These are phyloP conservation scores for Tenthredo mesomela DNA, from an alignment of 2,888 invertebrate genomes.

Conservation along the genomic window DNA sequence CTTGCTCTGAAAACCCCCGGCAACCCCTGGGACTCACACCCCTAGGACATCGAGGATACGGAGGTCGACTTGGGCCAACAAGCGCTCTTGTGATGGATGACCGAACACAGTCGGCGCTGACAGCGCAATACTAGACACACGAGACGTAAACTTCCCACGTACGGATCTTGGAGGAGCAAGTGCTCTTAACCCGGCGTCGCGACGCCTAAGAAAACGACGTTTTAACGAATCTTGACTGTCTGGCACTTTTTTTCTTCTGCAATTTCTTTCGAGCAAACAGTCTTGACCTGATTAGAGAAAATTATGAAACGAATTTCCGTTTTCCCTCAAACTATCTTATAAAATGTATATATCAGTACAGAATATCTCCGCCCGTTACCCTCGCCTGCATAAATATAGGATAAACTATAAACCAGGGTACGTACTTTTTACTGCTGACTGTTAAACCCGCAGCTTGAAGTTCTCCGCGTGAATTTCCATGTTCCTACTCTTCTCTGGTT, in stretches of 20 bases:
- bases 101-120: constrained; percentile 67
- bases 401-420: background rate
- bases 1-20: constrained; percentile 18
- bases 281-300: background rate
- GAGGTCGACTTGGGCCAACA: constrained; percentile 47
- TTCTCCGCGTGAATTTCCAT: constrained; percentile 13
- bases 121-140: constrained; percentile 65
- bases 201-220: constrained; percentile 33
- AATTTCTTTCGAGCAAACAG: background rate
- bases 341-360: background rate
- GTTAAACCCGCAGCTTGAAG: background rate
- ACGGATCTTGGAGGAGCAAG: constrained; percentile 24
- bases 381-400: background rate
- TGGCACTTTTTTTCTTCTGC: background rate
- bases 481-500: constrained; percentile 19
- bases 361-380: background rate
- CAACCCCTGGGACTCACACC: constrained; percentile 13
- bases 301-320: background rate
- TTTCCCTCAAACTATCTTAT: background rate
- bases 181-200: constrained; percentile 35
- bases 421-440: background rate
- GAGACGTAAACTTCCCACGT: constrained; percentile 47
- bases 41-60: constrained; percentile 10
- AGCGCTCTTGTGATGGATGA: constrained; percentile 69
- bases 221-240: constrained; percentile 35